Base-by-base conservation (phyloP, 2,113 vertebrate species). In the Anarrhichthys ocellatus region DNA sequence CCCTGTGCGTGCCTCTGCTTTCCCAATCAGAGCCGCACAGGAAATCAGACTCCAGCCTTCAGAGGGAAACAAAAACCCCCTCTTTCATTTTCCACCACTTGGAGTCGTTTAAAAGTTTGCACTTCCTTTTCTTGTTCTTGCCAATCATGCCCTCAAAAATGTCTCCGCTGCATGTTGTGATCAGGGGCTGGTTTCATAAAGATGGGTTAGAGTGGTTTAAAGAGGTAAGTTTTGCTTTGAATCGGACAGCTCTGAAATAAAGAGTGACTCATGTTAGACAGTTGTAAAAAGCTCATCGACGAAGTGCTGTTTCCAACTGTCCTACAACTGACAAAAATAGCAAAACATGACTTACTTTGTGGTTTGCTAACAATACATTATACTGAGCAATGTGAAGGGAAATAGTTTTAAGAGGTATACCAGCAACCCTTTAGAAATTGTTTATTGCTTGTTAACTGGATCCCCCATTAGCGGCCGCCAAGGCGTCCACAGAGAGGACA, bases 21-120 rank as follows among this genome's bases (percentile, higher is more conserved):
- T 94, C 91, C 90, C 92, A 94, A 95, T 94, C 94, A 94, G 84
- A 91, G 90, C 87, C 81, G 65, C 87, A 93, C 91, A 94, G 93
- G 94, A 94, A 94, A 93, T 93, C 84, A 91, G 89, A 91, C 91
- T 93, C 87, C 91, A 87, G 92, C 88, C 93, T 92, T 92, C 83
- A 88, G 86, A 93, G 88, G 89, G 87, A 92, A 61, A 91, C 84
- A 83, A 89, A 85, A 87, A 84, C 32, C 62, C 67, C 80, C 87
- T 88, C 83, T 89, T 92, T 94, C 84, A 90, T 94, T 93, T 91
- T 93, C 88, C 90, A 87, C 83, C 82, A 92, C 90, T 92, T 86
- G 83, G 81, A 90, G 87, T 80, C 24, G 85, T 92, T 92, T 86
- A 83, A 92, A 92, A 82, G 76, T 90, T 80, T 90, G 81, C 48